Evolutionary conservation across 2,888 invertebrate genomes (phyloP).

Genomic region (Geotrupes spiniger): DNA sequence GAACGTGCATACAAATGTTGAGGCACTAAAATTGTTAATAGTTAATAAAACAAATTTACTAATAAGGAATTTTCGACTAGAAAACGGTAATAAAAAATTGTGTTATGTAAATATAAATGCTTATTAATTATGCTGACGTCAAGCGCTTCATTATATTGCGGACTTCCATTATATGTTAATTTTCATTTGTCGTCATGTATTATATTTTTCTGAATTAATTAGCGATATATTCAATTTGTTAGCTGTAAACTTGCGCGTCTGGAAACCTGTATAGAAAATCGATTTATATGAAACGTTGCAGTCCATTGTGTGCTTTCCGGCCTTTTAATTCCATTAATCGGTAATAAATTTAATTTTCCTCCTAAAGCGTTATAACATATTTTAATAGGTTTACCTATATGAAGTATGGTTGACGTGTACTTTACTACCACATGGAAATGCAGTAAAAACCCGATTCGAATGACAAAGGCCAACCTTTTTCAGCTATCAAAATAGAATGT

Average conservation of each 20-base stretch:
- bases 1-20: slow-evolving; percentile 17
- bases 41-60: slow-evolving; percentile 25
- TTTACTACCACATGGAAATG: slow-evolving; percentile 37
- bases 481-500: slow-evolving; percentile 34
- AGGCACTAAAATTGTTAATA: slow-evolving; percentile 24
- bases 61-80: slow-evolving; percentile 9
- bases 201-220: no score
- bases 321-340: slow-evolving; percentile 10
- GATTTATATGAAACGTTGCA: no score
- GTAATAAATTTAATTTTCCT: slow-evolving; percentile 3
- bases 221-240: no score
- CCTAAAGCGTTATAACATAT: neutral
- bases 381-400: slow-evolving; percentile 24
- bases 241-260: no score
- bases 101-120: no score
- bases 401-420: slow-evolving; percentile 26
- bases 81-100: no score
- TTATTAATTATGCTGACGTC: no score
- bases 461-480: slow-evolving; percentile 39
- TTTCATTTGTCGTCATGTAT: no score
- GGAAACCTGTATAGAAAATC: no score
- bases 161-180: no score
- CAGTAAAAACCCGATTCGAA: slow-evolving; percentile 46
- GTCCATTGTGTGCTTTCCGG: neutral
- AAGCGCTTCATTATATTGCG: no score